Percentiles rank a stretch among this genome's conserved stretches.
phyloP scores from a whole-genome alignment of 2,113 vertebrate species.

The Gallinago jamesoni region DNA sequence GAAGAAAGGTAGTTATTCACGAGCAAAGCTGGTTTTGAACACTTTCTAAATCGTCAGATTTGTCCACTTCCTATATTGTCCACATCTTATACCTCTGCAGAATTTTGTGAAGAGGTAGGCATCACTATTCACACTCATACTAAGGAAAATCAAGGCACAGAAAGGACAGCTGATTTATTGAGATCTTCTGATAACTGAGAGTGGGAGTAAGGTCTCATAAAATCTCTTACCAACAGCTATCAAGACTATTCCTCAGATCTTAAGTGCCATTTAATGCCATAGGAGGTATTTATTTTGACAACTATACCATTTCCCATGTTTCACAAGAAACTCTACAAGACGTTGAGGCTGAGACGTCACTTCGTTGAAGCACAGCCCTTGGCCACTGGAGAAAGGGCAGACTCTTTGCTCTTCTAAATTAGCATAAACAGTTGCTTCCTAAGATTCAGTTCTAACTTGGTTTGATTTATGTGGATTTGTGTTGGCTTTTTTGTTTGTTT shows the following conservation, averaged over 20 bases:
- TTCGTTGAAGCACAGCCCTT: not conserved
- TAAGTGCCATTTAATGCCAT: not conserved
- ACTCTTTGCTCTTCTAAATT: not conserved
- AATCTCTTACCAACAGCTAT: not conserved
- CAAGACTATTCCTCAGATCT: not conserved
- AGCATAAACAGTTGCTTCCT: not conserved
- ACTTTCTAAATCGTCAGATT: not conserved
- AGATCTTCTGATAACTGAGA: not conserved
- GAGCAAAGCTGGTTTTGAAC: not conserved
- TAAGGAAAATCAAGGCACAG: not conserved
- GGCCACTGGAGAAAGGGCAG: not conserved
- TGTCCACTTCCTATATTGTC: rapidly evolving
- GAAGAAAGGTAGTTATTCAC: not conserved
- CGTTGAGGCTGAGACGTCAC: not conserved
- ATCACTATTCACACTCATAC: not conserved
- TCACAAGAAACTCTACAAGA: not conserved
- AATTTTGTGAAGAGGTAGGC: not conserved
- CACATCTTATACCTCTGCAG: not conserved
- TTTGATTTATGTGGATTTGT: not conserved
- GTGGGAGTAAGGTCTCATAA: not conserved
- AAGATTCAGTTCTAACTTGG: not conserved
- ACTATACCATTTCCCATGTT: not conserved
- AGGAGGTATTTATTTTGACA: not conserved
- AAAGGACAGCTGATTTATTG: not conserved
- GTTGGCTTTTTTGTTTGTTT: not conserved